Conservation (phyloP, 2,797 vertebrate species). For the Periophthalmus magnuspinnatus region DNA sequence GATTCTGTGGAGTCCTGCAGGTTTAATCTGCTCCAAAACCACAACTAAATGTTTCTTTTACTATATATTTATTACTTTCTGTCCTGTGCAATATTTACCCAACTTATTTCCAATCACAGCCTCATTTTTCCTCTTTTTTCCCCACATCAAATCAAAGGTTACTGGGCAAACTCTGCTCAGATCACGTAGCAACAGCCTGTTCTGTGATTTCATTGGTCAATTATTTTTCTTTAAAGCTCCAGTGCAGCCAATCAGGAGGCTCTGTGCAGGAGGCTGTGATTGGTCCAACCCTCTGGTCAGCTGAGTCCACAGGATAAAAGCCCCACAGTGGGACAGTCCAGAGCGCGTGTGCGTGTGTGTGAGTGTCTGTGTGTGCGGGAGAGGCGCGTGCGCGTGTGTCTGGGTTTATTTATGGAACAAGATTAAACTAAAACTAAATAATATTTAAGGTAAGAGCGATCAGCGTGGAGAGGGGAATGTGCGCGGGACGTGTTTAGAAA, state of each 20-base stretch:
- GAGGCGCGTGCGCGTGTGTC: not conserved
- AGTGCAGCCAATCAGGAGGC: conserved; percentile 37
- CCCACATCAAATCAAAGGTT: not conserved
- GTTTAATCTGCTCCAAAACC: too few species aligned
- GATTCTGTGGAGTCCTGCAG: too few species aligned
- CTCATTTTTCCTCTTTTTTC: not conserved
- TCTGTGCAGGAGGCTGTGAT: conserved; percentile 32
- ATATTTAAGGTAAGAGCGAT: conserved; percentile 55
- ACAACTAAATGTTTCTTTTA: too few species aligned
- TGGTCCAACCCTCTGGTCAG: conserved; percentile 57
- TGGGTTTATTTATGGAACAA: conserved; percentile 36
- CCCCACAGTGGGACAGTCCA: not conserved
- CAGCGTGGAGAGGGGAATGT: not conserved
- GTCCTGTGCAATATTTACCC: not conserved
- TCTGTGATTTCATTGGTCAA: conserved; percentile 25
- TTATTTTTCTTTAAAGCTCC: conserved; percentile 7
- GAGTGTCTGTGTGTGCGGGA: not conserved
- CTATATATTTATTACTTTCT: not conserved
- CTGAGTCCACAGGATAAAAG: conserved; percentile 61
- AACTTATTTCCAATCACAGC: not conserved
- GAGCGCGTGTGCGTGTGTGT: conserved; percentile 30
- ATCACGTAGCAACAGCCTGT: conserved; percentile 36
- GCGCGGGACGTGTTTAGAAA: not conserved
- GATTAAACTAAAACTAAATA: conserved; percentile 31
- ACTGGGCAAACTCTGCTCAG: not conserved